Evolutionary conservation across 1,140 invertebrate species (phyloP), one percentile per base, ranked within the genome.

Genomic region (Diorhabda sublineata): DNA sequence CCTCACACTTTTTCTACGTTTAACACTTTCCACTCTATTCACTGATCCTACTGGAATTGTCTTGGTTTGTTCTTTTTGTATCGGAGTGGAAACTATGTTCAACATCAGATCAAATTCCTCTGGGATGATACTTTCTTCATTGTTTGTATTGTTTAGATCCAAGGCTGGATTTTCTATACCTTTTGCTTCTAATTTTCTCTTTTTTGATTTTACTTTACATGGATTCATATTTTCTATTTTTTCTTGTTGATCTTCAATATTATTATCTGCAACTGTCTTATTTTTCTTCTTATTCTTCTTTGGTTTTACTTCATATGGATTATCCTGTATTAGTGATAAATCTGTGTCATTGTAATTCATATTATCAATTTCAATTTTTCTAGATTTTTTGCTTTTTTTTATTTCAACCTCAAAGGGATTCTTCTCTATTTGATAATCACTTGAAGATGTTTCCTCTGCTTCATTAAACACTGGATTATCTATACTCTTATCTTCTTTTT

Each of bases 181-280:
- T 45, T 56, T 61, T 5, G 72, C 84, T 76, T 74, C 87, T 73
- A 66, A 86, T 79, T 75, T 90, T 88, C 78, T 89, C 90, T 76
- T 90, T 26, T 26, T 26, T 26, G 26, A 26, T 26, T 26, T 26
- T 26, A 26, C 26, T 26, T 26, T 26, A 26, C 26, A 26, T 26
- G 26, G 26, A 26, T 90, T 72, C 89, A 86, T 52, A 88, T 52
- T 63, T 42, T 61, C 42, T 7, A 45, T 62, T 61, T 26, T 66
- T 65, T 72, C 44, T 6, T 42, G n/a, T 66, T 47, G 58, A 4
- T 9, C 5, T 57, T 67, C 60, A 60, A 45, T 2, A 26, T 45
- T 41, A 45, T 42, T 45, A 61, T 26, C 64, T 7, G 43, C 61
- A n/a, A 9, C 42, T 43, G 63, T 61, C 11, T 73, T 68, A 64